phyloP scores from a whole-genome alignment of 64 coral and sea anemone species.

The Platygyra sinensis region DNA sequence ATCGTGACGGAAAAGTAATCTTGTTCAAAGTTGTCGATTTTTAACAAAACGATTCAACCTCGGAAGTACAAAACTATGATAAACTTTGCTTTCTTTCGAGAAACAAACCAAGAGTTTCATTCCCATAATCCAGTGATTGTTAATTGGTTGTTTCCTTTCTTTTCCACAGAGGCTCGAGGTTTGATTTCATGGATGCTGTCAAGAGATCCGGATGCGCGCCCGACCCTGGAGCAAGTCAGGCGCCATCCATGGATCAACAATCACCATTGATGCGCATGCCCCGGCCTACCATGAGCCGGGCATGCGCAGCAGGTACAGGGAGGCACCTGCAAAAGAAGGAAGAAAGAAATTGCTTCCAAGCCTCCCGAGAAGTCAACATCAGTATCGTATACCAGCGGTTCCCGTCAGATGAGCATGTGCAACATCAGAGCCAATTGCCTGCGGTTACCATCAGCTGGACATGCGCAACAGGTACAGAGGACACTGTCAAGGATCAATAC shows the following conservation, averaged over 20 bases:
- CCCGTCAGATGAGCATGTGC: not conserved
- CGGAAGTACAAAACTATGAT: too few relatives aligned
- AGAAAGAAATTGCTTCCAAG: not conserved
- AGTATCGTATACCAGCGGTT: not conserved
- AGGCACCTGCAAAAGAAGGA: not conserved
- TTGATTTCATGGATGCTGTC: conserved; percentile 38
- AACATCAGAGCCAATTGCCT: too few relatives aligned
- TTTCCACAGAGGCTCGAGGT: conserved; percentile 16
- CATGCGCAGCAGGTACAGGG: not conserved
- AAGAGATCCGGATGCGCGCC: conserved; percentile 34
- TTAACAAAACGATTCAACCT: too few relatives aligned
- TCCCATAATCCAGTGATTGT: not conserved
- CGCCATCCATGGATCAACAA: conserved; percentile 12
- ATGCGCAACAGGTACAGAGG: too few relatives aligned
- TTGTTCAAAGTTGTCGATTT: too few relatives aligned
- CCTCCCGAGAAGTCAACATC: not conserved
- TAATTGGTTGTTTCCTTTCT: not conserved
- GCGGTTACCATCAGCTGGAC: too few relatives aligned
- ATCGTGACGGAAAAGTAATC: too few relatives aligned
- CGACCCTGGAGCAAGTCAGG: conserved; percentile 26
- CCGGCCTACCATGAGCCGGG: not conserved
- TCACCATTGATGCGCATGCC: not conserved
- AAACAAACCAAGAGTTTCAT: not conserved
- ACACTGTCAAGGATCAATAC: too few relatives aligned
- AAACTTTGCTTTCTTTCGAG: too few relatives aligned